Base-by-base conservation (phyloP, 2,888 invertebrate species). In the Drosophila monieri region DNA sequence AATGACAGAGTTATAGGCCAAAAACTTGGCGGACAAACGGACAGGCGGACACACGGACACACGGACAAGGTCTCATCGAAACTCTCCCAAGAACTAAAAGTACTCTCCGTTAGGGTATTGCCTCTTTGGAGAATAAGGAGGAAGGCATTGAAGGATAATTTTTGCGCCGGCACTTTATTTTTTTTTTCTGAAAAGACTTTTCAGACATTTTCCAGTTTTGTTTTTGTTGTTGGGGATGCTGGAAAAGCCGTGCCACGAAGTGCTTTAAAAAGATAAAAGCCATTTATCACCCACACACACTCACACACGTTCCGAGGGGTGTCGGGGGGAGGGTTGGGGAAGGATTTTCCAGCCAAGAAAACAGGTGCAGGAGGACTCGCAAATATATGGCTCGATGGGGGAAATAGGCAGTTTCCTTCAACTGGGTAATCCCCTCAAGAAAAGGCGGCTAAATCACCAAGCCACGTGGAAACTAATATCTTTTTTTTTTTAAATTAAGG, bases 181-280 rank as follows among this genome's bases (percentile, higher is more conserved):
- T 12, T 60, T 69, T 61, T 60, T 14, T 10, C 25, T n/a, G n/a
- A n/a, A n/a, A n/a, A 4, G 21, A 52, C 8, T 27, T 27, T 14
- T 14, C 41, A 52, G 23, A 47, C 57, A 14, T 27, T 51, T 27
- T 37, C 30, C 37, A 54, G 44, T 54, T 43, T 44, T 15, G 14
- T 27, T 57, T 21, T 10, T 37, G 27, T 14, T 44, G 41, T 39
- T 27, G 49, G 51, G 57, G 37, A 56, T n/a, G 48, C 41, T 64
- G 52, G 60, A 74, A 73, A 73, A 73, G 84, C 77, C 86, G 72
- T 84, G 80, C 86, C 80, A 60, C 67, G 78, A 80, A 83, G 83
- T 83, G 85, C 85, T 76, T 86, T 80, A 84, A 86, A 86, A 80
- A 87, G 83, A 87, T 84, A 84, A 83, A 83, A 83, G 81, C 87